These are phyloP conservation scores for Semnornis frantzii DNA, from an alignment of 2,113 vertebrate species.

Conservation along the genomic window DNA sequence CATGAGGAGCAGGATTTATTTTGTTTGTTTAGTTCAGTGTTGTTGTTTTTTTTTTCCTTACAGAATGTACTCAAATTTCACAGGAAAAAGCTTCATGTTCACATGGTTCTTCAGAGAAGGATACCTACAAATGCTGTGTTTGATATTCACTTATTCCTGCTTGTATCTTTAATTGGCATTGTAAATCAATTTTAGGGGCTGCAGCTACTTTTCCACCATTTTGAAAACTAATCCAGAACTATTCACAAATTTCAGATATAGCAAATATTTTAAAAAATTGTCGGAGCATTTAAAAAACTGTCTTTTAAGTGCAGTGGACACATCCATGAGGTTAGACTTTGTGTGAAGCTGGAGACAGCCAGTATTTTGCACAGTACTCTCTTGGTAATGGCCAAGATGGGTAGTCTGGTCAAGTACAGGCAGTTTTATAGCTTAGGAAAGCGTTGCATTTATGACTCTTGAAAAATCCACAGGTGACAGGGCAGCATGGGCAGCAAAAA, in stretches of 20 bases:
- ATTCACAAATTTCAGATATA: background rate
- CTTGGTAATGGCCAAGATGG: conserved; percentile 6
- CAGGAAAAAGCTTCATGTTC: background rate
- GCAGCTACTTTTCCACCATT: background rate
- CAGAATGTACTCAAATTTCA: background rate
- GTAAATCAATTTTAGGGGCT: background rate
- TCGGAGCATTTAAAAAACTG: background rate
- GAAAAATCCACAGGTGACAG: background rate
- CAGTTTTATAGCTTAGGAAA: background rate
- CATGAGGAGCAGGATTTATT: background rate
- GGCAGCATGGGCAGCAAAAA: background rate
- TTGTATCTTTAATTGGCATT: background rate
- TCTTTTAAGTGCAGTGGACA: background rate
- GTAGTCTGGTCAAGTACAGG: conserved; percentile 42
- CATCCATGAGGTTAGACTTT: background rate
- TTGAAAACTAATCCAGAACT: background rate
- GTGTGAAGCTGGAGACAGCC: background rate
- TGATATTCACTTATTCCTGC: background rate
- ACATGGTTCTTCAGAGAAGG: background rate
- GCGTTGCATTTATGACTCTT: background rate
- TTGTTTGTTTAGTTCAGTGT: background rate
- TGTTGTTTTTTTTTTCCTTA: background rate
- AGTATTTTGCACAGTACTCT: background rate
- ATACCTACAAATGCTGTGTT: background rate
- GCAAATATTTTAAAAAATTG: background rate